Evolutionary conservation across 2,888 invertebrate species (phyloP).

Genomic region (Cinara cedri): DNA sequence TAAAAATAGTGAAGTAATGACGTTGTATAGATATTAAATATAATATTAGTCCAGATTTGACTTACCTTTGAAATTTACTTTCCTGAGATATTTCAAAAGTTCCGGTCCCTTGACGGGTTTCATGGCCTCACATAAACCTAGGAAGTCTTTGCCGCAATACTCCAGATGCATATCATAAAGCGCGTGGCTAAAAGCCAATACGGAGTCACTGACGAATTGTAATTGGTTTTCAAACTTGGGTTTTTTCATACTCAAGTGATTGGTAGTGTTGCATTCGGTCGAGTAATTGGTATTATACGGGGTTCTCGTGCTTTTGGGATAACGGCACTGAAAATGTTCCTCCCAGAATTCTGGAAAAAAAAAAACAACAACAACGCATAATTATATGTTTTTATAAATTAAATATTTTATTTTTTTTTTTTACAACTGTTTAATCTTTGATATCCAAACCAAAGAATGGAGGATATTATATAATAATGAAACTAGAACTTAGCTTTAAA

Average conservation of each 20-base stretch:
- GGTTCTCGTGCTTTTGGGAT: slow-evolving; percentile 79
- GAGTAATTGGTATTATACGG: slow-evolving; percentile 81
- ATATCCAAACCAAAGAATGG: too few relatives aligned
- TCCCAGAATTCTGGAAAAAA: slow-evolving; percentile 87
- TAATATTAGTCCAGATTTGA: not conserved
- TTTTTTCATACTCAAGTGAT: slow-evolving; percentile 75
- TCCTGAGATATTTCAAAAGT: slow-evolving; percentile 80
- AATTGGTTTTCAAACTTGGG: slow-evolving; percentile 91
- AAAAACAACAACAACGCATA: too few relatives aligned
- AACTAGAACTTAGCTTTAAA: too few relatives aligned
- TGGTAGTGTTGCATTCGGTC: slow-evolving; percentile 76
- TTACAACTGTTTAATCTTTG: too few relatives aligned
- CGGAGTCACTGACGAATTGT: slow-evolving; percentile 95
- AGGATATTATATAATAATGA: too few relatives aligned
- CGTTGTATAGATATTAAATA: too few relatives aligned
- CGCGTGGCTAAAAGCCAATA: slow-evolving; percentile 92
- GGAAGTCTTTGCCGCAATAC: slow-evolving; percentile 72
- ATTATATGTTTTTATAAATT: too few relatives aligned
- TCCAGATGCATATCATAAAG: slow-evolving; percentile 80
- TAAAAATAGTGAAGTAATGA: too few relatives aligned
- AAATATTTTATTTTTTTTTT: too few relatives aligned
- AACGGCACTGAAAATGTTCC: slow-evolving; percentile 87
- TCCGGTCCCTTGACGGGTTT: slow-evolving; percentile 86
- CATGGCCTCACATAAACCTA: slow-evolving; percentile 87
- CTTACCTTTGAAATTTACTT: slow-evolving; percentile 87